Percentiles rank a stretch among this genome's conserved stretches.
phyloP scores from a whole-genome alignment of 2,797 vertebrate species.

The Lepidocolaptes lacrymiger region DNA sequence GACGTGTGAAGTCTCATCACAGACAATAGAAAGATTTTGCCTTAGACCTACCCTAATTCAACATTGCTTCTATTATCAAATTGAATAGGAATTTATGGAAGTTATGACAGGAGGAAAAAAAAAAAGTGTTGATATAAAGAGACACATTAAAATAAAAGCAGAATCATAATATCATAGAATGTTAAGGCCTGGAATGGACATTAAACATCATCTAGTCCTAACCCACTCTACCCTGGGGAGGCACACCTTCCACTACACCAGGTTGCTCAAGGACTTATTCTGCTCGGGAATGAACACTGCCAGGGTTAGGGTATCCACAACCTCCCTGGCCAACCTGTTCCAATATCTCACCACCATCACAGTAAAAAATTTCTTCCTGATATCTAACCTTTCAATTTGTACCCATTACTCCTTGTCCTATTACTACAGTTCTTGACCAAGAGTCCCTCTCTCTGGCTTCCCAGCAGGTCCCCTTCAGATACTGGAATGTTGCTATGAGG shows the following conservation, averaged over 20 bases:
- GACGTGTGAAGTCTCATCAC: accelerated
- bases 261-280: neutral
- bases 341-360: neutral
- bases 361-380: neutral
- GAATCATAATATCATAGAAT: neutral
- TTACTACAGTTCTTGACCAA: neutral
- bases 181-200: neutral
- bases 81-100: neutral
- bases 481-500: neutral
- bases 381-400: neutral
- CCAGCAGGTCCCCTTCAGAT: neutral
- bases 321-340: accelerated
- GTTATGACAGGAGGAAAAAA: neutral
- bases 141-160: neutral
- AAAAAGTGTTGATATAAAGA: neutral
- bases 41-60: neutral
- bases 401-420: neutral
- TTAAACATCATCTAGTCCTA: neutral
- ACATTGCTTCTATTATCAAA: neutral
- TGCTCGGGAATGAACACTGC: neutral
- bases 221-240: accelerated
- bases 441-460: neutral
- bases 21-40: neutral
- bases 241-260: neutral
- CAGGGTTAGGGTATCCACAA: neutral